Evolutionary conservation across 2,888 invertebrate genomes (phyloP).

Genomic region (Spilosoma lubricipeda): DNA sequence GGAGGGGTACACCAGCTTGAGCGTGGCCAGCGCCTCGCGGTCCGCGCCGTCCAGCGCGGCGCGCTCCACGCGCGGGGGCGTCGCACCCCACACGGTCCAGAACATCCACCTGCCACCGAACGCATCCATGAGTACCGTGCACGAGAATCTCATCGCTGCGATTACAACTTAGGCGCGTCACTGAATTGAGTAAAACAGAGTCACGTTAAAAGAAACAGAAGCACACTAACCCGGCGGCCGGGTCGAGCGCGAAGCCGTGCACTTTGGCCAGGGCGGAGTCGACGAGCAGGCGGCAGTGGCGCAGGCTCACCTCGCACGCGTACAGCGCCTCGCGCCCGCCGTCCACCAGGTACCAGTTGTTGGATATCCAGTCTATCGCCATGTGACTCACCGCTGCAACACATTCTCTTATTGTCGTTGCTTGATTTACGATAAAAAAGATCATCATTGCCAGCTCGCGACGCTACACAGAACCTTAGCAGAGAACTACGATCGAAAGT

Average conservation of each 20-base stretch:
- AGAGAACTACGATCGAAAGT: background rate
- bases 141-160: background rate
- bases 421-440: background rate
- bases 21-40: constrained; percentile 86
- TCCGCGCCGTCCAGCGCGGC: constrained; percentile 88
- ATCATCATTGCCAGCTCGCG: background rate
- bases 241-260: constrained; percentile 92
- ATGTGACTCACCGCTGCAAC: constrained; percentile 90
- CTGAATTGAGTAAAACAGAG: background rate
- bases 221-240: constrained; percentile 76
- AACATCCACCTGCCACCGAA: constrained; percentile 88
- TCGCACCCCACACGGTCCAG: constrained; percentile 91
- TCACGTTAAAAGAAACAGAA: background rate
- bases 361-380: constrained; percentile 93
- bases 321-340: constrained; percentile 89
- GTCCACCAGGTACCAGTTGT: constrained; percentile 95
- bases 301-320: constrained; percentile 88
- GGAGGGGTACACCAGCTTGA: constrained; percentile 92
- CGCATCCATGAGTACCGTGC: background rate
- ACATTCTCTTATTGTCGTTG: background rate
- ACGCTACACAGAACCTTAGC: background rate
- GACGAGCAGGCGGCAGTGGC: constrained; percentile 89
- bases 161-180: background rate
- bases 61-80: constrained; percentile 88
- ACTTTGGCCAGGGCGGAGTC: constrained; percentile 89